phyloP scores from a whole-genome alignment of 2,797 vertebrate genomes.

The Enteromius afrohamiltoni region DNA sequence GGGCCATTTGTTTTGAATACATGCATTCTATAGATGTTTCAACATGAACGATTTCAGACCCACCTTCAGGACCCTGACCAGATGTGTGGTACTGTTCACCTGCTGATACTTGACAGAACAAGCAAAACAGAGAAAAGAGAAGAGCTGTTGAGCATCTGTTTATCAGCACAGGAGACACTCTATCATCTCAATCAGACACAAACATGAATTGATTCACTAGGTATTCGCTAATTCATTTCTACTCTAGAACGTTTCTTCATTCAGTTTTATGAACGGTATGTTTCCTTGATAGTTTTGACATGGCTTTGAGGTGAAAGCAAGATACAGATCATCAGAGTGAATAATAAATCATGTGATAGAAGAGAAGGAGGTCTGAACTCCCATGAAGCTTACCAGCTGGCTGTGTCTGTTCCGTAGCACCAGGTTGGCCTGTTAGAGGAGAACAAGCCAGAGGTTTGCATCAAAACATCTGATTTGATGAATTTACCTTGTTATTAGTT shows the following conservation, averaged over 20 bases:
- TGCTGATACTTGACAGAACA: constrained; percentile 80
- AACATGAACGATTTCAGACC: constrained; percentile 25
- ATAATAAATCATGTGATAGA: neutral
- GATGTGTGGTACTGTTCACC: constrained; percentile 83
- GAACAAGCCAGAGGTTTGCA: constrained; percentile 19
- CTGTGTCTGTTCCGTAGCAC: constrained; percentile 70
- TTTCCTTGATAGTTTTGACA: neutral
- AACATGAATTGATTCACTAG: neutral
- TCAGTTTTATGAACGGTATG: neutral
- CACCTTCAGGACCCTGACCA: constrained; percentile 86
- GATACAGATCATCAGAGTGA: neutral
- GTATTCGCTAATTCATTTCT: neutral
- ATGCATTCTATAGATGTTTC: neutral
- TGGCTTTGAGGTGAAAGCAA: neutral
- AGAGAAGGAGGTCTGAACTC: constrained; percentile 59
- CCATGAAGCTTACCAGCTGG: constrained; percentile 77
- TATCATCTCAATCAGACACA: neutral
- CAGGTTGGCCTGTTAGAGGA: constrained; percentile 66
- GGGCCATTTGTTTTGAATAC: neutral
- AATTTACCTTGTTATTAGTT: neutral
- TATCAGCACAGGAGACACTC: neutral
- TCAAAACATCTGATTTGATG: constrained; percentile 1
- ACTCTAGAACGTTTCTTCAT: neutral
- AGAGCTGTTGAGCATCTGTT: constrained; percentile 74
- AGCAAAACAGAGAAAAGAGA: constrained; percentile 78